Base-by-base conservation (phyloP, 2,113 vertebrate genomes). In the Cranoglanis bouderius region DNA sequence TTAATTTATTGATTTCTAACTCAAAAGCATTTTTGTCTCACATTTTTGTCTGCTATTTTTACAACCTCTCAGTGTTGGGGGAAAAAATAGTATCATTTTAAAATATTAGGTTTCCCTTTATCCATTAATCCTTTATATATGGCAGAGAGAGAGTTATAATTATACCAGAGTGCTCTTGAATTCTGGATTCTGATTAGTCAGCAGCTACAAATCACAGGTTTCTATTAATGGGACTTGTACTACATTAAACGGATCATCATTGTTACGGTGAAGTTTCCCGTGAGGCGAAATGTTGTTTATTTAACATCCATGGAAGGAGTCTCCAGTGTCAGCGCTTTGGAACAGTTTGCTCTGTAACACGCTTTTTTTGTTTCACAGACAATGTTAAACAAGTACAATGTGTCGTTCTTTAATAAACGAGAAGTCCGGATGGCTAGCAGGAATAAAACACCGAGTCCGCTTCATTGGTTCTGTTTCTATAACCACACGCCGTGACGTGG, bases 21-120 rank as follows among this genome's bases (percentile, higher is more conserved):
- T 29, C 16, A 19, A 81, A 32, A 81, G 77, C 29, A 19, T 53
- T 81, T 81, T 53, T 51, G 14, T 81, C 49, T 53, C 14, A 7
- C 12, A n/a, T 80, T 80, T 81, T 1, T 32, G 13, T 5, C 10
- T 24, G 74, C 74, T 77, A 77, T 77, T 77, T 46, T 77, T 77
- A 53, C 29, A 53, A 3, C 46, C 77, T 32, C 16, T 53, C 43
- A 49, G 43, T 78, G 38, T 24, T 12, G 14, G 24, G 32, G 6
- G 26, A 40, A 75, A 49, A 53, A n/a, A 51, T 18, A 32, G 29
- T 18, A 16, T n/a, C 43, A 14, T 29, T 29, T 53, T 51, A 51
- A 80, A 51, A 53, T 80, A 80, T 80, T 80, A 80, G 77, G 14
- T 80, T 80, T 80, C 43, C n/a, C 2, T 80, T 51, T 80, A 40